Evolutionary conservation across 2,113 vertebrate species (phyloP).

Genomic region (Syrrhaptes paradoxus): DNA sequence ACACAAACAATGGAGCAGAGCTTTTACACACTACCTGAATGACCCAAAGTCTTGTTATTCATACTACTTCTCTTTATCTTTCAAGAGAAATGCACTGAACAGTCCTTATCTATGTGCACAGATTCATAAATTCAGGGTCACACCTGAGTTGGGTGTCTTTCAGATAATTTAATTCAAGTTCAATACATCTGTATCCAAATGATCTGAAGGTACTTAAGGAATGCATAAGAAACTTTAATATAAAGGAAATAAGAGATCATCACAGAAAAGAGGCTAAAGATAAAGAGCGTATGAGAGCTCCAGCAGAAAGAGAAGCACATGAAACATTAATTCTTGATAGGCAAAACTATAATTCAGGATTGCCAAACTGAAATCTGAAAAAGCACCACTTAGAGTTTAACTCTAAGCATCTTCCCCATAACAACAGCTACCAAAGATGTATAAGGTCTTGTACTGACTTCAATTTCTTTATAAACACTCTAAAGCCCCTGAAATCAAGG

Average conservation of each 20-base stretch:
- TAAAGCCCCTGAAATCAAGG: neutral
- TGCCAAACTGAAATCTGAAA: neutral
- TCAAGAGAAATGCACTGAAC: neutral
- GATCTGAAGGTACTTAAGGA: neutral
- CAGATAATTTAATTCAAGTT: neutral
- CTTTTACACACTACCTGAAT: neutral
- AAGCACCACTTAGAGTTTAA: neutral
- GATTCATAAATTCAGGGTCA: neutral
- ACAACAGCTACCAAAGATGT: neutral
- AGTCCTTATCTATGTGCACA: neutral
- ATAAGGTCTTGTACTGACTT: neutral
- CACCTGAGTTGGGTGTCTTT: neutral
- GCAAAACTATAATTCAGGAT: neutral
- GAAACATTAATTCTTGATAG: neutral
- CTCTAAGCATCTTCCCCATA: neutral
- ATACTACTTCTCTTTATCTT: neutral
- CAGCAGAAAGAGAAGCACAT: neutral
- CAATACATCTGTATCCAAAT: neutral
- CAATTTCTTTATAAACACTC: neutral
- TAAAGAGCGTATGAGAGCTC: neutral
- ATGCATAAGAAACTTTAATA: neutral
- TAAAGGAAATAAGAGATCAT: neutral
- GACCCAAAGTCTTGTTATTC: neutral
- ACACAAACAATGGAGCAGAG: neutral
- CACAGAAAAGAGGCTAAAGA: neutral